Evolutionary conservation across 2,797 vertebrate genomes (phyloP), one percentile per base, ranked within the genome.

Genomic region (Ctenopoma multispine): DNA sequence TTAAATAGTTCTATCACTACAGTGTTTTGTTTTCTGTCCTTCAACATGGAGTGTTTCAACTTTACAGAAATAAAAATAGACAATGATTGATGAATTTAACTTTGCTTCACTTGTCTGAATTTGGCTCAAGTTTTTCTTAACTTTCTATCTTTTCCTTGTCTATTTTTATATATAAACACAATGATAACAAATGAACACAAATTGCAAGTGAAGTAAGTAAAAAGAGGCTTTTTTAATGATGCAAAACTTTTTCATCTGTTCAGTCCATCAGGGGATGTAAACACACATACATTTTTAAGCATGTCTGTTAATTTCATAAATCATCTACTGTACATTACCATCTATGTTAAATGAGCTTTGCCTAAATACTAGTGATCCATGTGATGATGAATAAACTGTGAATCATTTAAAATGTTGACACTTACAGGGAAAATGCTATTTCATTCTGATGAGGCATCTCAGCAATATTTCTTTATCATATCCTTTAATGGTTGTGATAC

Each of bases 401-500:
- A 0, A 14, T 24, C 21, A 56, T 75, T 79, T 64, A 2, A 47
- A 61, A 62, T 21, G 8, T 13, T 38, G 31, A 55, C 36, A 20
- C 36, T 29, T 18, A 65, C 4, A 50, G 9, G 7, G 5, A 8
- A 66, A 62, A 40, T 27, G 7, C 10, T 44, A 15, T 21, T 54
- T 74, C 7, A 29, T 61, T 43, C 24, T 11, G 21, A 27, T 20
- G 8, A 60, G 20, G 41, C 20, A 46, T 48, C 12, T 57, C 17
- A 47, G 24, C n/a, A 46, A 46, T 23, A 38, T 54, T 34, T 50
- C 21, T 34, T 13, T n/a, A 48, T 69, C 24, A 40, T 36, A 31
- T 63, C 20, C 4, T 53, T 70, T 54, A 47, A 63, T 65, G n/a
- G 8, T 40, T 18, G 7, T 44, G n/a, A 41, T 53, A 56, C 12